These are phyloP conservation scores for Lithosia quadra DNA, from an alignment of 2,888 invertebrate genomes.

Conservation along the genomic window DNA sequence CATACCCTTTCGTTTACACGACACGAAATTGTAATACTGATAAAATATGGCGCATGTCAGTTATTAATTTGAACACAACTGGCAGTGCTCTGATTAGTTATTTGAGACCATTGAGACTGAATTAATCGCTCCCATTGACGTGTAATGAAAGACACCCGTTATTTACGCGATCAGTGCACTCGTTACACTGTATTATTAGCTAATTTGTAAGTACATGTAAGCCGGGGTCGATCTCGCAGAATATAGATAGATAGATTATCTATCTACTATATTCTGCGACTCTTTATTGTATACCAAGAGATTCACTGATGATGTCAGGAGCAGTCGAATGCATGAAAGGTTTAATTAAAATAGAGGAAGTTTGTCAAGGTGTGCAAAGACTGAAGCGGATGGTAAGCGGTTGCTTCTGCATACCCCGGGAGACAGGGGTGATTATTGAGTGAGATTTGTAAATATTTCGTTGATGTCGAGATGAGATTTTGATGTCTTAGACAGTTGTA, in stretches of 20 bases:
- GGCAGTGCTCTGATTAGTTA: conserved; percentile 68
- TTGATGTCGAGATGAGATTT: neutral
- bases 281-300: too few relatives aligned
- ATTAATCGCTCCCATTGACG: conserved; percentile 51
- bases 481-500: neutral
- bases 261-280: too few relatives aligned
- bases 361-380: neutral
- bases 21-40: conserved; percentile 21
- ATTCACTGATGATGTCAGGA: neutral
- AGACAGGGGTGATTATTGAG: neutral
- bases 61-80: conserved; percentile 50
- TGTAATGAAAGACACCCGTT: conserved; percentile 50
- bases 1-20: neutral
- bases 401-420: neutral
- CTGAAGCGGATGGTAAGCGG: neutral
- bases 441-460: neutral
- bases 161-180: conserved; percentile 39
- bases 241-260: too few relatives aligned
- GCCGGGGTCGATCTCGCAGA: neutral
- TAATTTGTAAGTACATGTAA: conserved; percentile 5
- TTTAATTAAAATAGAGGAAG: neutral
- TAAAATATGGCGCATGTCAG: conserved; percentile 19
- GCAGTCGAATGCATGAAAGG: neutral
- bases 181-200: conserved; percentile 18
- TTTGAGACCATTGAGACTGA: conserved; percentile 72